Percentiles rank a stretch among this genome's conserved stretches.
phyloP scores from a whole-genome alignment of 2,797 vertebrate genomes.

The Syngnathus rostellatus region DNA sequence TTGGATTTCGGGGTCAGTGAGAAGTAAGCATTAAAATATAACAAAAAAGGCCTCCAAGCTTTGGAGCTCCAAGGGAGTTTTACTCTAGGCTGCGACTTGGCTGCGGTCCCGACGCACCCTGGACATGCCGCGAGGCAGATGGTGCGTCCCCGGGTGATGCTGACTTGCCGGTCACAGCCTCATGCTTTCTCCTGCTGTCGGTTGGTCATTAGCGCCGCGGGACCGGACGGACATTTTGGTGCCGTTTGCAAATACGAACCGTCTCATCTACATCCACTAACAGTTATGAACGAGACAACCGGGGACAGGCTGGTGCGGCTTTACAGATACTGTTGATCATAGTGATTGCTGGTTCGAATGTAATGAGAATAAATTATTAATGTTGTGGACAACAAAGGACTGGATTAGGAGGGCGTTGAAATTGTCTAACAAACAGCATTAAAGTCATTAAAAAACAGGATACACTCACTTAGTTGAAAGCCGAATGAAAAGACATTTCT shows the following conservation, averaged over 20 bases:
- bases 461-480: neutral
- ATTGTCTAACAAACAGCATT: neutral
- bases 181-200: constrained; percentile 44
- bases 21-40: too few relatives aligned
- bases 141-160: constrained; percentile 55
- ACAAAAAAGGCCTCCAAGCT: neutral
- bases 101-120: constrained; percentile 60
- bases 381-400: neutral
- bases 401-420: neutral
- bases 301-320: neutral
- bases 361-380: neutral
- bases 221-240: constrained; percentile 38
- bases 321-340: neutral
- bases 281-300: constrained; percentile 12
- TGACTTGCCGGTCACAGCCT: constrained; percentile 29
- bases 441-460: neutral
- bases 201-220: constrained; percentile 44
- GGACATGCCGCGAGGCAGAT: constrained; percentile 65
- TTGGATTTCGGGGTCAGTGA: too few relatives aligned
- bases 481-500: neutral
- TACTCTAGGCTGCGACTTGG: constrained; percentile 63
- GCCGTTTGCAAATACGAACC: constrained; percentile 39
- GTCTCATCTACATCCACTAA: constrained; percentile 13
- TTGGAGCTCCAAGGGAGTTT: constrained; percentile 31
- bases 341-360: neutral